Conservation (phyloP, 2,113 vertebrate genomes). For the Danionella cerebrum region DNA sequence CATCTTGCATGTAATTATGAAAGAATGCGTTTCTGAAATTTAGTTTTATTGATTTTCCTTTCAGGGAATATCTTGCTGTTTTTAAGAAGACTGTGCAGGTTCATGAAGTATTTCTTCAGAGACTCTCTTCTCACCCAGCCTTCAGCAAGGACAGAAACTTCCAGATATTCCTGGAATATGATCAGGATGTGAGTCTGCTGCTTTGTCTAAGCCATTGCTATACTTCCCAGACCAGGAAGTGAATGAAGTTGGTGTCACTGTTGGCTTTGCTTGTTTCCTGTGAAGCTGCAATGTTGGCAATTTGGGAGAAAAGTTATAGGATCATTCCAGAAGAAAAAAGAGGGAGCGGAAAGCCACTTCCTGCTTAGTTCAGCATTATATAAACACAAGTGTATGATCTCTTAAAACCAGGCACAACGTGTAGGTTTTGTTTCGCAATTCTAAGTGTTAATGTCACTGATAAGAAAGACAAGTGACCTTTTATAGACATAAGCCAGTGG, state of each 20-base stretch:
- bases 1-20: too few species aligned
- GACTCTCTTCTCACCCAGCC: constrained; percentile 81
- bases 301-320: constrained; percentile 30
- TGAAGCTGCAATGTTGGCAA: constrained; percentile 38
- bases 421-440: not conserved
- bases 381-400: not conserved
- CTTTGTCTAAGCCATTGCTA: not conserved
- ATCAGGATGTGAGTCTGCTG: constrained; percentile 85
- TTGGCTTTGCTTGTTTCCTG: constrained; percentile 27
- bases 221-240: constrained; percentile 19
- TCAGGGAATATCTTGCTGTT: constrained; percentile 83
- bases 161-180: constrained; percentile 94
- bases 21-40: too few species aligned
- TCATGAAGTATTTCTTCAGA: constrained; percentile 91
- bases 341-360: constrained; percentile 44
- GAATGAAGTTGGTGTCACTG: not conserved
- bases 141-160: constrained; percentile 94
- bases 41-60: too few species aligned
- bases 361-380: constrained; percentile 60
- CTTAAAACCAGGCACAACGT: not conserved
- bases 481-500: not conserved
- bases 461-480: not conserved
- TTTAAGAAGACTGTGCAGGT: constrained; percentile 98
- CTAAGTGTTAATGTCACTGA: not conserved
- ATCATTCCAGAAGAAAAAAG: constrained; percentile 8